These are phyloP conservation scores for Liparis tanakae DNA, from an alignment of 2,797 vertebrate species.

Conservation along the genomic window DNA sequence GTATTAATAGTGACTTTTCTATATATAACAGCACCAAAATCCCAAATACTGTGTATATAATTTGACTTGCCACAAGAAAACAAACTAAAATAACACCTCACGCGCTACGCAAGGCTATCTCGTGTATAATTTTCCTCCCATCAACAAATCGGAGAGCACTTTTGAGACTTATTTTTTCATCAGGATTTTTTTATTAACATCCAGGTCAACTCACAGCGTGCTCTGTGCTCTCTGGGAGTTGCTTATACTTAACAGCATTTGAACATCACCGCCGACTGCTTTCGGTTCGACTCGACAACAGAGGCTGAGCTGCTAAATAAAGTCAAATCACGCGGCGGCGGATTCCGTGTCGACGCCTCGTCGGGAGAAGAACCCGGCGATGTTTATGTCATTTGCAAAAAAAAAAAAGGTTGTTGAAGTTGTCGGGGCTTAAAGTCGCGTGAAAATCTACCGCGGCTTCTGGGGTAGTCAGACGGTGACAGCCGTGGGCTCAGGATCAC, in stretches of 20 bases:
- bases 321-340: conserved; percentile 34
- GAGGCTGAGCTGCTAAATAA: conserved; percentile 1
- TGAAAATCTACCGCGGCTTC: conserved; percentile 30
- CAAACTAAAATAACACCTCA: background rate
- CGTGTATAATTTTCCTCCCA: background rate
- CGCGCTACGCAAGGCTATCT: background rate
- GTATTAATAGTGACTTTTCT: background rate
- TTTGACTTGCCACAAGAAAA: background rate
- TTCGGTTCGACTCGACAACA: conserved; percentile 21
- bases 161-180: conserved; percentile 30
- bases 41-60: background rate
- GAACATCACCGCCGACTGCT: conserved; percentile 3
- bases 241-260: conserved; percentile 1
- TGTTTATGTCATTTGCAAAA: conserved; percentile 31
- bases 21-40: background rate
- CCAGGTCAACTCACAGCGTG: conserved; percentile 47
- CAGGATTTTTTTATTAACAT: conserved; percentile 31
- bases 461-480: conserved; percentile 18
- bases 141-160: conserved; percentile 1
- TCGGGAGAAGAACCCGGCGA: conserved; percentile 37
- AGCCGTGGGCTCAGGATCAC: conserved; percentile 34
- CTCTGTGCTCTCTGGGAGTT: conserved; percentile 17
- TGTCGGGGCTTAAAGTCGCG: conserved; percentile 50
- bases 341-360: conserved; percentile 25
- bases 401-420: conserved; percentile 26